Conservation (phyloP, 2,888 invertebrate genomes). For the Ennomos erosarius region DNA sequence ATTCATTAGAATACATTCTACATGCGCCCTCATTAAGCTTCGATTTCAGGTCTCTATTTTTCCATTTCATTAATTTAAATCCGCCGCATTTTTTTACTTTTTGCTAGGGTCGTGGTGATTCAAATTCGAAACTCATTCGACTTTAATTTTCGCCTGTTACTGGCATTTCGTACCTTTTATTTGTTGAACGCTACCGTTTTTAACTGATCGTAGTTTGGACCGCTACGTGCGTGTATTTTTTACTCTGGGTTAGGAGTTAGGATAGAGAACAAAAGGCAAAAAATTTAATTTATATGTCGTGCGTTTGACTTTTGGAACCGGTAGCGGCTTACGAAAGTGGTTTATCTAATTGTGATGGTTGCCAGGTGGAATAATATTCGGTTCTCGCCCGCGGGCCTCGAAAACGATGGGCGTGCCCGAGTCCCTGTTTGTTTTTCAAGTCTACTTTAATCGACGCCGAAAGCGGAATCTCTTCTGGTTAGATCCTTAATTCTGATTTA, state of each 20-base stretch:
- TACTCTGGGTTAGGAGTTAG: slow-evolving; percentile 39
- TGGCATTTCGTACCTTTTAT: slow-evolving; percentile 53
- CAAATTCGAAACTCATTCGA: slow-evolving; percentile 52
- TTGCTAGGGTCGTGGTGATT: slow-evolving; percentile 45
- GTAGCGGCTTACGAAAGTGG: slow-evolving; percentile 62
- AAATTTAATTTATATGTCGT: slow-evolving; percentile 35
- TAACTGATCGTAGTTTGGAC: slow-evolving; percentile 70
- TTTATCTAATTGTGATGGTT: slow-evolving; percentile 64
- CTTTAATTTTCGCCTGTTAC: slow-evolving; percentile 63
- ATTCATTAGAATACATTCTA: slow-evolving; percentile 55
- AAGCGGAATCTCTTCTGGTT: slow-evolving; percentile 67
- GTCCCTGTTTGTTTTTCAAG: slow-evolving; percentile 77
- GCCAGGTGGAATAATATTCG: slow-evolving; percentile 60
- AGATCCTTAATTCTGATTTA: slow-evolving; percentile 81
- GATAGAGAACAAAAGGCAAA: slow-evolving; percentile 33
- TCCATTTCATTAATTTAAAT: slow-evolving; percentile 48
- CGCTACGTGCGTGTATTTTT: slow-evolving; percentile 62
- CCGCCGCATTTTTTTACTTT: slow-evolving; percentile 42
- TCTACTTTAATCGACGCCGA: slow-evolving; percentile 73
- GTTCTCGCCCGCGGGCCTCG: slow-evolving; percentile 57
- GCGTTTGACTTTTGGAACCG: slow-evolving; percentile 48
- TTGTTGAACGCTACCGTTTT: slow-evolving; percentile 67
- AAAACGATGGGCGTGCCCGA: slow-evolving; percentile 57
- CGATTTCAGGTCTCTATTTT: slow-evolving; percentile 51
- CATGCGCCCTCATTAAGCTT: slow-evolving; percentile 61